Base-by-base conservation (phyloP, 2,888 invertebrate species). In the Pterostichus madidus region DNA sequence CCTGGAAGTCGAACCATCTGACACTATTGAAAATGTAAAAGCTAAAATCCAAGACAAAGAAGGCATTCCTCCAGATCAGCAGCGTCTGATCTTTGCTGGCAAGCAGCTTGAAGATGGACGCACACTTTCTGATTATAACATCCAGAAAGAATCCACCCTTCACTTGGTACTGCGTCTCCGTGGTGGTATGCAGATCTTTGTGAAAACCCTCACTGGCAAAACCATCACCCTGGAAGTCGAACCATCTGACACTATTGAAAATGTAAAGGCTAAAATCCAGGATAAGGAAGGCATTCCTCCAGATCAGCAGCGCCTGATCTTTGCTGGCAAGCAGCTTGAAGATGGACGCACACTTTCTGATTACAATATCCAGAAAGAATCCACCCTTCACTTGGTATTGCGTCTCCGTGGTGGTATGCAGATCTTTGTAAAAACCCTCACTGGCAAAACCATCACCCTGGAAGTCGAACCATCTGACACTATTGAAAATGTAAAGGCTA, bases 311-410 rank as follows among this genome's bases (percentile, higher is more conserved):
- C 93, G 96, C 89, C 91, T 96, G 87, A 96, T 96, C 89, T 96
- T 96, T 88, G 96, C 96, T 87, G 97, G 97, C 84, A 97, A 97
- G 90, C 97, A 97, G 71, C 87, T 89, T 6, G 89, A 89, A 86
- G 89, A 89, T 85, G 89, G 89, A 0, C 85, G 89, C 5, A 92
- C 91, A 87, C 90, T 91, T 83, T 89, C 89, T 0, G 97, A 97
- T 89, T 97, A 97, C 90, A 97, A 97, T 88, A 97, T 97, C 87
- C 97, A 97, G 89, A 97, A 97, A 90, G 97, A 97, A 90, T 97
- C 97, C 0, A 98, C 98, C 0, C 93, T 98, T 85, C 97, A 98
- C 90, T 93, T 96, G 91, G 97, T 98, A 84, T 93, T 98, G 84
- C 95, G 98, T 91, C 94, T 93, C 89, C 89, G 93, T 84, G 94